phyloP scores from a whole-genome alignment of 2,113 vertebrate genomes.

The Pyrgilauda ruficollis region DNA sequence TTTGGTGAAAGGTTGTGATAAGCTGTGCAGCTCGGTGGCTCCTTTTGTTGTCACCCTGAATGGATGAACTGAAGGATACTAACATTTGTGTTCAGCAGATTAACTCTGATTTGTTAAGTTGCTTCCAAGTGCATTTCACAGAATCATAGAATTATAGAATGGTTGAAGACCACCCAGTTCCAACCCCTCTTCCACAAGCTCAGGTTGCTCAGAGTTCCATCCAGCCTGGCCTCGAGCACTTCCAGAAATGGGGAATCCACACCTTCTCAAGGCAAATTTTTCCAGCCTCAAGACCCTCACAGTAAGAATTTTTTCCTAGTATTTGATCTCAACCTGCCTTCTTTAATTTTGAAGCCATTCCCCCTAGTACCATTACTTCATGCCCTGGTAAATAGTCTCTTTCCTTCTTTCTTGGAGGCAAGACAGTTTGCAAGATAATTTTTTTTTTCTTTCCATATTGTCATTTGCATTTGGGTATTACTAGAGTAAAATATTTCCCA shows the following conservation, averaged over 20 bases:
- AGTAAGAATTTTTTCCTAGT: background rate
- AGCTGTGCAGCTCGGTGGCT: background rate
- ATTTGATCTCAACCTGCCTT: background rate
- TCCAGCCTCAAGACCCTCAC: background rate
- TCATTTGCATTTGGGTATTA: background rate
- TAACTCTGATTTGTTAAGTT: background rate
- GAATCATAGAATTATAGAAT: background rate
- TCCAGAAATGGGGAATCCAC: background rate
- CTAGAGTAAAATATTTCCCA: background rate
- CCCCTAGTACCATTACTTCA: background rate
- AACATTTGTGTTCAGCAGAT: background rate
- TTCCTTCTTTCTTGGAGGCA: background rate
- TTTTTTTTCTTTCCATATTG: background rate
- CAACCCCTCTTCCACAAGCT: rapidly evolving
- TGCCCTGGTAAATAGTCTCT: rapidly evolving
- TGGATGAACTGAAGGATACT: background rate
- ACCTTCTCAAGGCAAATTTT: background rate
- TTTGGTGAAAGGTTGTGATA: background rate
- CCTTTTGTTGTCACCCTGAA: background rate
- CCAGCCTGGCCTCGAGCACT: background rate
- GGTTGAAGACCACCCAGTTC: background rate
- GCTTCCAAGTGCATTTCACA: background rate
- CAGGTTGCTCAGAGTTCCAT: background rate
- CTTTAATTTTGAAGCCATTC: background rate
- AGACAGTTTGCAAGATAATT: background rate